A percentile compares a stretch with the other conserved stretches of the same genome.
These are phyloP conservation scores for Serrognathus titanus DNA, from an alignment of 2,888 invertebrate species.

Conservation along the genomic window DNA sequence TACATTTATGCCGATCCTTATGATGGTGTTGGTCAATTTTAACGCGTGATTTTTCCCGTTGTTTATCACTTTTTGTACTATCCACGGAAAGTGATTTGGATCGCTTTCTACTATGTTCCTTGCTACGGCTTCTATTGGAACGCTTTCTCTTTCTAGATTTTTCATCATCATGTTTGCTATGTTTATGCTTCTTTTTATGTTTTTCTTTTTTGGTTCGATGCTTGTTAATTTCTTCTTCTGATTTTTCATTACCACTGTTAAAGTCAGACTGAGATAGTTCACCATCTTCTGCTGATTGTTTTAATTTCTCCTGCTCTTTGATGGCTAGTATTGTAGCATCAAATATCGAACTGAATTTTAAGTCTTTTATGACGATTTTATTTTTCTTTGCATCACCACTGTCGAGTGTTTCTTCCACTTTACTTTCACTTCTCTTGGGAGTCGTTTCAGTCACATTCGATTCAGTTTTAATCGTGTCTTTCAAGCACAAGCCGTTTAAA, in stretches of 20 bases:
- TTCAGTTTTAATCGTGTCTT: constrained; percentile 39
- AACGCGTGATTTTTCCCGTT: neutral
- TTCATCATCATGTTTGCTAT: constrained; percentile 10
- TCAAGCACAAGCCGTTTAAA: constrained; percentile 21
- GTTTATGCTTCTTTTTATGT: constrained; percentile 22
- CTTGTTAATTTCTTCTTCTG: constrained; percentile 1
- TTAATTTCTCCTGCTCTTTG: constrained; percentile 18
- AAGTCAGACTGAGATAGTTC: constrained; percentile 19
- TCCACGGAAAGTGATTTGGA: constrained; percentile 5
- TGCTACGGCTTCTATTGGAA: constrained; percentile 14
- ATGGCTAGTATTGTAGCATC: constrained; percentile 40
- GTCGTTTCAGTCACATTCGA: constrained; percentile 33
- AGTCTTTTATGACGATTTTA: constrained; percentile 66
- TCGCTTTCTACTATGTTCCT: constrained; percentile 10
- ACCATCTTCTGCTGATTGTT: constrained; percentile 16
- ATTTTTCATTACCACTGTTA: neutral
- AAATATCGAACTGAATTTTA: constrained; percentile 65
- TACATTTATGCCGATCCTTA: neutral
- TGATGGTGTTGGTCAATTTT: neutral
- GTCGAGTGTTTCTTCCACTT: constrained; percentile 18
- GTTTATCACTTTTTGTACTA: neutral
- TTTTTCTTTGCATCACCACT: constrained; percentile 22
- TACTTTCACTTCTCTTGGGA: constrained; percentile 38
- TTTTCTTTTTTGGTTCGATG: constrained; percentile 12
- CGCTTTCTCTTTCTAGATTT: constrained; percentile 12